A percentile compares a stretch with the other conserved stretches of the same genome.
Evolutionary conservation across 2,797 vertebrate genomes (phyloP).

Genomic region (Clamator glandarius): DNA sequence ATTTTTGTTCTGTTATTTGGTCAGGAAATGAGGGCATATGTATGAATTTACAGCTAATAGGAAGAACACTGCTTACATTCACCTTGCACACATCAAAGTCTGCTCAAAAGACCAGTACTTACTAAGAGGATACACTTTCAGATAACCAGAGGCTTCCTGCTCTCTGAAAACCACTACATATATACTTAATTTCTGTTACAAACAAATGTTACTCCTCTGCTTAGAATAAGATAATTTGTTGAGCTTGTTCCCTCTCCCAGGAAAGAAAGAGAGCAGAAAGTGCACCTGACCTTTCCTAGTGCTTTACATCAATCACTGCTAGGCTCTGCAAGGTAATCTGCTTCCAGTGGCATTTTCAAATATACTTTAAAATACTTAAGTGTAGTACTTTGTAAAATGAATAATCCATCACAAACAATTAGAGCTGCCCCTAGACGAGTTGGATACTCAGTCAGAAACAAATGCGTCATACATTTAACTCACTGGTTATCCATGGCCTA

Average conservation of each 20-base stretch:
- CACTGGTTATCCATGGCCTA: background rate
- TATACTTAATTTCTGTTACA: background rate
- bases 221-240: conserved; percentile 11
- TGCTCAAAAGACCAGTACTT: background rate
- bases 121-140: background rate
- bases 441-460: background rate
- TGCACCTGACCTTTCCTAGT: background rate
- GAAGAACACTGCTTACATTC: background rate
- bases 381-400: conserved; percentile 12
- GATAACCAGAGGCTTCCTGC: background rate
- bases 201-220: background rate
- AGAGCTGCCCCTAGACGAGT: background rate
- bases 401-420: background rate
- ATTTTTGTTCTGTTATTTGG: background rate
- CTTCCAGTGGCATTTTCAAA: conserved; percentile 14
- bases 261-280: background rate
- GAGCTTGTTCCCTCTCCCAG: background rate
- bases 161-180: background rate
- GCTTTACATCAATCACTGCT: background rate
- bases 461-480: background rate
- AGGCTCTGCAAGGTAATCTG: background rate
- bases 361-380: conserved; percentile 26
- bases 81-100: background rate
- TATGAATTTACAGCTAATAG: background rate
- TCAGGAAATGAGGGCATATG: fast-evolving